Evolutionary conservation across 2,888 invertebrate genomes (phyloP), one percentile per base, ranked within the genome.

Genomic region (Notocelia uddmanniana): DNA sequence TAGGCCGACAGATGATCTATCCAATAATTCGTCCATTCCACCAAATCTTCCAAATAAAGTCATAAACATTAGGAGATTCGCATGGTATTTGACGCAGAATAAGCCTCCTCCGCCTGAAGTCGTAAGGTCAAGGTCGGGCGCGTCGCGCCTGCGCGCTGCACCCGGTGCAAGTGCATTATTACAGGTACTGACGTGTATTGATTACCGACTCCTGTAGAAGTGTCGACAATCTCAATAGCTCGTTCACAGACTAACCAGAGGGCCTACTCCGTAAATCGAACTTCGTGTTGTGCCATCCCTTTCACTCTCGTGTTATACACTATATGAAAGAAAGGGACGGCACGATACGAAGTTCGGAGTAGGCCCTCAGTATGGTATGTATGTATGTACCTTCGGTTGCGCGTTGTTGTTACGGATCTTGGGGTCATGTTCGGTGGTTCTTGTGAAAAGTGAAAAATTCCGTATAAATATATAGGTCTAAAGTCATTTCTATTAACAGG

Each of bases 41-140:
- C n/a, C n/a, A n/a, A n/a, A n/a, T n/a, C n/a, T n/a, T n/a, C n/a
- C n/a, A n/a, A n/a, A n/a, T 5, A 45, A 6, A 45, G n/a, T 15
- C 41, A 45, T 13, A n/a, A 45, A 6, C 45, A 45, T n/a, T n/a
- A 41, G 15, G 15, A 45, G n/a, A 5, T 45, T 45, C 45, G 45
- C 45, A 45, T 45, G 6, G 45, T 45, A 6, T 45, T n/a, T n/a
- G 45, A 45, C 45, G 45, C 45, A n/a, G 45, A 45, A n/a, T 45
- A 45, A n/a, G 64, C 62, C 75, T 72, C 73, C 67, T 68, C 48
- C 72, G 77, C 80, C 76, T 76, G 76, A 78, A 76, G 79, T 80
- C 80, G 82, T 83, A 91, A 91, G 91, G 91, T 92, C 91, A 91
- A 91, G 91, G 91, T 89, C 87, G 83, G 68, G 72, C 26, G 45